Percentiles rank a stretch among this genome's conserved stretches.
phyloP scores from a whole-genome alignment of 1,140 invertebrate genomes.

The Centruroides sculpturatus region DNA sequence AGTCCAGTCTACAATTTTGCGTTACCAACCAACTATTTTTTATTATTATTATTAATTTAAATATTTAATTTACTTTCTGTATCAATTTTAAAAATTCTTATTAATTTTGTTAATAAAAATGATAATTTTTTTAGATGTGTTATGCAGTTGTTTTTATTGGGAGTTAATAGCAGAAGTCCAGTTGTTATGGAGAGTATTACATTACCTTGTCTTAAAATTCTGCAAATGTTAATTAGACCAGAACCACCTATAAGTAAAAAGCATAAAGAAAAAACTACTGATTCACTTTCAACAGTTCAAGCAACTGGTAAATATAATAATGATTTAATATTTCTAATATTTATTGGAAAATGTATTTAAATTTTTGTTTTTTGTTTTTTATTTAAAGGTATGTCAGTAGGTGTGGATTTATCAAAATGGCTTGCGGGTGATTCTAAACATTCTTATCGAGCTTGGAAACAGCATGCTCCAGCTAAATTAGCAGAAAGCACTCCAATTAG shows the following conservation, averaged over 20 bases:
- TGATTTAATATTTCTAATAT: not conserved
- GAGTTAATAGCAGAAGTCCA: slow-evolving; percentile 51
- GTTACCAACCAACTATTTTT: not conserved
- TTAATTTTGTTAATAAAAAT: not conserved
- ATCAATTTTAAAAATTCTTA: not conserved
- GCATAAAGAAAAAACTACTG: slow-evolving; percentile 22
- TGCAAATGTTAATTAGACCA: slow-evolving; percentile 53
- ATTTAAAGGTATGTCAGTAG: slow-evolving; percentile 41
- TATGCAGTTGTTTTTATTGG: slow-evolving; percentile 66
- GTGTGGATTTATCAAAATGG: slow-evolving; percentile 60
- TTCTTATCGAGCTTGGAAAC: slow-evolving; percentile 54
- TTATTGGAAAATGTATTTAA: not conserved
- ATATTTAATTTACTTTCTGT: not conserved
- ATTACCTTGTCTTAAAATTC: slow-evolving; percentile 67
- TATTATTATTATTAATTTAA: not conserved
- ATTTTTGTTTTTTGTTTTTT: slow-evolving; percentile 20
- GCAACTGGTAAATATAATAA: slow-evolving; percentile 4
- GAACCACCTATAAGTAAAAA: slow-evolving; percentile 27
- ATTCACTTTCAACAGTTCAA: slow-evolving; percentile 18
- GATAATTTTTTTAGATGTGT: slow-evolving; percentile 41
- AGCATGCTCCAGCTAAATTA: slow-evolving; percentile 22
- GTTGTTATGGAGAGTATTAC: slow-evolving; percentile 60
- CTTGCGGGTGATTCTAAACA: slow-evolving; percentile 53
- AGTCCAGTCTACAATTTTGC: not conserved
- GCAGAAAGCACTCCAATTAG: slow-evolving; percentile 2